Evolutionary conservation across 2,888 invertebrate species (phyloP).

Genomic region (Trilocha varians): DNA sequence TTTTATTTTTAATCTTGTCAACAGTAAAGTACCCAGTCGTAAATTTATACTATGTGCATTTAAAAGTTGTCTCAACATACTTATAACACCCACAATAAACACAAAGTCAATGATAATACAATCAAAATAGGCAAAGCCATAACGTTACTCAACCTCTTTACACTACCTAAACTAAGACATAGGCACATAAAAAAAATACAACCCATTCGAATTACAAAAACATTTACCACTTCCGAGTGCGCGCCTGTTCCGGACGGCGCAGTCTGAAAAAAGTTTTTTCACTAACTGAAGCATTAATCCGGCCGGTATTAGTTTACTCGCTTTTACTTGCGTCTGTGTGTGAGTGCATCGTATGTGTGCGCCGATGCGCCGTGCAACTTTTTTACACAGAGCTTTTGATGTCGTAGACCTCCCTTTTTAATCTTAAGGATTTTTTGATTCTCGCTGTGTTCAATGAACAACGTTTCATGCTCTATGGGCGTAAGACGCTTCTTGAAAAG

Average conservation of each 20-base stretch:
- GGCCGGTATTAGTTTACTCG: slow-evolving; percentile 72
- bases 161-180: background rate
- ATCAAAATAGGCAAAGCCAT: too few species aligned
- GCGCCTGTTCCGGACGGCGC: slow-evolving; percentile 64
- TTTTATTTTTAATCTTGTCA: too few species aligned
- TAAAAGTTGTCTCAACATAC: too few species aligned
- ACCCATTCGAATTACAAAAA: background rate
- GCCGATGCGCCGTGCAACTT: slow-evolving; percentile 58
- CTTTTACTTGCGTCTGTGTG: slow-evolving; percentile 55
- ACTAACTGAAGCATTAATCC: slow-evolving; percentile 75
- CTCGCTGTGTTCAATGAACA: background rate
- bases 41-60: too few species aligned
- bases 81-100: too few species aligned
- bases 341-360: slow-evolving; percentile 37
- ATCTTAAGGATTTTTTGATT: background rate
- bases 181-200: background rate
- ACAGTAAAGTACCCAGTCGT: too few species aligned
- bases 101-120: too few species aligned
- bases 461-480: too few species aligned
- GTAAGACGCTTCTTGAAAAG: too few species aligned
- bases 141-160: too few species aligned
- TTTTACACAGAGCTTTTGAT: slow-evolving; percentile 44
- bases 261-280: slow-evolving; percentile 73
- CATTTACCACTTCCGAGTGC: slow-evolving; percentile 28
- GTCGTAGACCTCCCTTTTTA: background rate